phyloP scores from a whole-genome alignment of 2,888 invertebrate species.

The Laspeyria flexula region DNA sequence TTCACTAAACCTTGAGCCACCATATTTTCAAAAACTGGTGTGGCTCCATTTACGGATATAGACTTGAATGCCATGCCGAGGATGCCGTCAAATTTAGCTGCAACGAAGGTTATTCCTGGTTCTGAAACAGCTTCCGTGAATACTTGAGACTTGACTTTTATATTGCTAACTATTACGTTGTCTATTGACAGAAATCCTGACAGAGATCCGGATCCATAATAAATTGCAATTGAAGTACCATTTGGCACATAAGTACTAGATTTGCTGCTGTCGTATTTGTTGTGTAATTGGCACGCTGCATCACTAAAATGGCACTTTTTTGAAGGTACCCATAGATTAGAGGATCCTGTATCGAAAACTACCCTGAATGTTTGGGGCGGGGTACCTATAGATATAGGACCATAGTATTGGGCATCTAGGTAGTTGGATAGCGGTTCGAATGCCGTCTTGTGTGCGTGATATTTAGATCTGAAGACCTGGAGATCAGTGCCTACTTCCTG shows the following conservation, averaged over 20 bases:
- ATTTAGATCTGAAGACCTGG: background rate
- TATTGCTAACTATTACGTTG: background rate
- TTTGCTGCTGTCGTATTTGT: slow-evolving; percentile 81
- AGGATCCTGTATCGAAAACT: slow-evolving; percentile 97
- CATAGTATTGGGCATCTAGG: slow-evolving; percentile 92
- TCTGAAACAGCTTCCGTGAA: background rate
- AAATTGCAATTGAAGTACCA: background rate
- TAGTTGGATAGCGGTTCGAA: background rate
- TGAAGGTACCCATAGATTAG: slow-evolving; percentile 96
- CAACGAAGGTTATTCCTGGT: slow-evolving; percentile 92
- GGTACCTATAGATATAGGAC: slow-evolving; percentile 92
- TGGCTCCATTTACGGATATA: background rate
- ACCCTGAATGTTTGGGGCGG: slow-evolving; percentile 94
- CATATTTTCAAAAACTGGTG: slow-evolving; percentile 93
- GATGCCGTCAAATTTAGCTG: slow-evolving; percentile 98
- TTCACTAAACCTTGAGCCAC: slow-evolving; percentile 88
- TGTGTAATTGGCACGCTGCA: slow-evolving; percentile 89
- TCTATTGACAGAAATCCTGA: background rate
- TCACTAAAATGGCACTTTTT: background rate
- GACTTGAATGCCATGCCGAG: slow-evolving; percentile 89
- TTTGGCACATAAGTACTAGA: background rate
- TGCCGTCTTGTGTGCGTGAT: background rate
- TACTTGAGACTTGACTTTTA: background rate
- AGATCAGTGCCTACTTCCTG: background rate
- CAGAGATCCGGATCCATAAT: background rate